Conservation (phyloP, 2,113 vertebrate genomes). For the Xyrauchen texanus region DNA sequence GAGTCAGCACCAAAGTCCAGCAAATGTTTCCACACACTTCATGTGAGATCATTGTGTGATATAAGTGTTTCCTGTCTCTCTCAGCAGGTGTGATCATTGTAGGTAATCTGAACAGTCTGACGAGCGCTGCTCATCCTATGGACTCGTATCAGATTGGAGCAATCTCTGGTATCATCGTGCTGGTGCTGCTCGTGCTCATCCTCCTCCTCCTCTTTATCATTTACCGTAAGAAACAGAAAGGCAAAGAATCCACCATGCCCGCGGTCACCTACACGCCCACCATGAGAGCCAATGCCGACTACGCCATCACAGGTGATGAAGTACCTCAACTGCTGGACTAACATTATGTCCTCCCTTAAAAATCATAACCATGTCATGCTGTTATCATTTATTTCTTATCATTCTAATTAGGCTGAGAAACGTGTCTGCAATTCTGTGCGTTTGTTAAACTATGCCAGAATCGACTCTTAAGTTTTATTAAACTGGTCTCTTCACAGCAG, state of each 20-base stretch:
- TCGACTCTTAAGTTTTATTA: too few species aligned
- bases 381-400: too few species aligned
- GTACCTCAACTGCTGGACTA: not conserved
- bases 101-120: conserved; percentile 89
- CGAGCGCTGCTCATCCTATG: conserved; percentile 86
- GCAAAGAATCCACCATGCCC: conserved; percentile 88
- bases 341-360: not conserved
- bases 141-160: conserved; percentile 94
- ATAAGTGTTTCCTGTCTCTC: not conserved
- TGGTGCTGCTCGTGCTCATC: conserved; percentile 88
- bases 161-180: conserved; percentile 87
- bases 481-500: too few species aligned
- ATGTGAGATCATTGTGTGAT: too few species aligned
- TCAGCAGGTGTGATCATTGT: conserved; percentile 88
- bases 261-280: conserved; percentile 91
- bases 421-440: too few species aligned
- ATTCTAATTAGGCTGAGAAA: too few species aligned
- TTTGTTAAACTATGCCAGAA: too few species aligned
- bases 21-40: too few species aligned
- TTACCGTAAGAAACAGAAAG: conserved; percentile 92
- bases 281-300: conserved; percentile 83
- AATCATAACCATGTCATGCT: too few species aligned
- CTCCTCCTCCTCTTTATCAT: conserved; percentile 89
- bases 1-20: too few species aligned
- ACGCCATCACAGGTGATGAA: conserved; percentile 79